These are phyloP conservation scores for Cyprinodon tularosa DNA, from an alignment of 2,113 vertebrate species.

Conservation along the genomic window DNA sequence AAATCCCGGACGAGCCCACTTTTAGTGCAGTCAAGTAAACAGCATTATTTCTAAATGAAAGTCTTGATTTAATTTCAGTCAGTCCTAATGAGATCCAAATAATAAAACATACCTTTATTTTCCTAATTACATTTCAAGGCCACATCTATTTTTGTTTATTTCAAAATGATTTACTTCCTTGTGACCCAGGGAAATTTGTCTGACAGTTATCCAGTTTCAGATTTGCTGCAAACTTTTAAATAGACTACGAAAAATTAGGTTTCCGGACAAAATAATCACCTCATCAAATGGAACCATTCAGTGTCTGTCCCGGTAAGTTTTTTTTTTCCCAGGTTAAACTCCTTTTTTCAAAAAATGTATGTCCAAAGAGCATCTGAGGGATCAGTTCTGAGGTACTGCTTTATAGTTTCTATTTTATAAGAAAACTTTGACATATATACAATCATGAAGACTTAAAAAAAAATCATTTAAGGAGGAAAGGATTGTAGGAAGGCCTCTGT, in stretches of 20 bases:
- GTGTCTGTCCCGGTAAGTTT: background rate
- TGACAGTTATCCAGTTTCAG: background rate
- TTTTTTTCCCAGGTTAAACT: background rate
- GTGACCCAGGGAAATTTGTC: background rate
- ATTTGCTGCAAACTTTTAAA: background rate
- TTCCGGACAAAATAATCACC: background rate
- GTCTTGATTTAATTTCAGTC: background rate
- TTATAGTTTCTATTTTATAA: too few relatives aligned
- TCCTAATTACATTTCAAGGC: background rate
- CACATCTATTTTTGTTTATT: background rate
- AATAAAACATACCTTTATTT: too few relatives aligned
- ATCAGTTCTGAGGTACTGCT: too few relatives aligned
- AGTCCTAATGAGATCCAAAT: background rate
- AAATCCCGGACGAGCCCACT: conserved; percentile 76
- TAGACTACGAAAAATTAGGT: background rate
- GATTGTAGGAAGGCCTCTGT: too few relatives aligned
- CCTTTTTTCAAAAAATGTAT: background rate
- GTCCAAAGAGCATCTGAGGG: background rate
- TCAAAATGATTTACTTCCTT: background rate
- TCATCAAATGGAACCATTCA: background rate
- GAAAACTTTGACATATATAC: too few relatives aligned
- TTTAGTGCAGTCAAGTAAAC: too few relatives aligned
- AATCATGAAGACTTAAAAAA: too few relatives aligned
- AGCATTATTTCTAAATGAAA: too few relatives aligned
- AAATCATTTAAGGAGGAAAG: too few relatives aligned